These are phyloP conservation scores for Eulemur coronatus DNA, from an alignment of 2,797 vertebrate species.

Conservation along the genomic window DNA sequence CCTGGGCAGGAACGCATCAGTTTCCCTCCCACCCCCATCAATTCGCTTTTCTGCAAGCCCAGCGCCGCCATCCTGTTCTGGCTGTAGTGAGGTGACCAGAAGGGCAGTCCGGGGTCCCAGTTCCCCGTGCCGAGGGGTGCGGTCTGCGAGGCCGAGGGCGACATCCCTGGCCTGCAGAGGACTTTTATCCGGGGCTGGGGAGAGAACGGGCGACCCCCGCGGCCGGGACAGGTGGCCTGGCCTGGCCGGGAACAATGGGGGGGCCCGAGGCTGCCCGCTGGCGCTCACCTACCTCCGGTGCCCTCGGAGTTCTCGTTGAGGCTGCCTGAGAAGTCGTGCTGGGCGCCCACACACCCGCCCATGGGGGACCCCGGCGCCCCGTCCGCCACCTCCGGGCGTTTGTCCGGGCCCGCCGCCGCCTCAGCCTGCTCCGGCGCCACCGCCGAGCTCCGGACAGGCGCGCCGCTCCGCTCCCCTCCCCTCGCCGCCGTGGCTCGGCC, in stretches of 20 bases:
- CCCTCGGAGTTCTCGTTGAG: constrained; percentile 98
- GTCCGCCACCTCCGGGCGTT: constrained; percentile 75
- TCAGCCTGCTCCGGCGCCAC: not conserved
- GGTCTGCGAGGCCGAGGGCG: not conserved
- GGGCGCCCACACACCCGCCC: constrained; percentile 99
- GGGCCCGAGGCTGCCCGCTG: constrained; percentile 58
- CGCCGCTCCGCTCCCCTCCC: constrained; percentile 83
- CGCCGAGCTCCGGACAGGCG: constrained; percentile 78
- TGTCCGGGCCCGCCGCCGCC: not conserved
- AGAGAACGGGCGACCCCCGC: not conserved
- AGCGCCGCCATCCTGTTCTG: constrained; percentile 67
- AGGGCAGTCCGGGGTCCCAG: constrained; percentile 28
- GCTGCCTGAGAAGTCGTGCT: constrained; percentile 98
- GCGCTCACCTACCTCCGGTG: constrained; percentile 92
- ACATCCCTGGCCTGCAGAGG: not conserved
- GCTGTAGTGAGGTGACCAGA: not conserved
- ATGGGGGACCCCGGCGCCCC: constrained; percentile 89
- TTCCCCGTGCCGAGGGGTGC: not conserved
- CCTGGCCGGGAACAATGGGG: constrained; percentile 68
- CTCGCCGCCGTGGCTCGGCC: constrained; percentile 69
- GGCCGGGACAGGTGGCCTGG: constrained; percentile 63
- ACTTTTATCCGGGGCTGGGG: not conserved
- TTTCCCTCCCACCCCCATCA: constrained; percentile 50
- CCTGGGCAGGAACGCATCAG: constrained; percentile 6
- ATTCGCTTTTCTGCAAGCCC: constrained; percentile 43